Evolutionary conservation across 2,113 vertebrate species (phyloP).

Genomic region (Felis catus): F.catus_Fca126_mat1.0 CM031423.1:67709001-67709500

Average conservation of each 20-base stretch:
- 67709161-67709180: background rate
- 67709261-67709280: background rate
- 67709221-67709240: background rate
- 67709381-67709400: background rate
- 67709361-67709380: background rate
- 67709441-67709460: background rate
- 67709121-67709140: background rate
- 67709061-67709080: background rate
- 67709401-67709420: background rate
- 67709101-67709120: background rate
- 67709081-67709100: background rate
- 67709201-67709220: background rate
- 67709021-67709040: background rate
- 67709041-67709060: background rate
- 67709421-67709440: background rate
- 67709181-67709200: background rate
- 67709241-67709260: background rate
- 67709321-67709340: background rate
- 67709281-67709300: background rate
- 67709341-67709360: background rate
- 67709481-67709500: background rate
- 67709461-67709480: background rate
- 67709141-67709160: background rate
- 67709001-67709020: background rate
- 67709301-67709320: background rate